Evolutionary conservation across 2,888 invertebrate species (phyloP).

Genomic region (Plagodis pulveraria): DNA sequence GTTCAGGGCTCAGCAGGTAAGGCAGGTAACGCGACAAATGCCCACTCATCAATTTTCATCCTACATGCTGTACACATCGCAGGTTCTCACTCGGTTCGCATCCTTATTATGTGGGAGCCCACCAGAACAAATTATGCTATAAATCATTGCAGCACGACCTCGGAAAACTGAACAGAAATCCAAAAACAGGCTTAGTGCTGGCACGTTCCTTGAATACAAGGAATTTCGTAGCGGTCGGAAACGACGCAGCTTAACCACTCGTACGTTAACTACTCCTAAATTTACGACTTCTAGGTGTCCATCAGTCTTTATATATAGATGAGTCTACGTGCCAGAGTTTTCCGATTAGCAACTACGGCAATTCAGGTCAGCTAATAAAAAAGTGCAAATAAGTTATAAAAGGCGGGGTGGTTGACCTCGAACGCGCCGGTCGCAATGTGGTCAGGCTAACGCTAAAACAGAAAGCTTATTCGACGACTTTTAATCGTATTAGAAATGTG

Average conservation of each 20-base stretch:
- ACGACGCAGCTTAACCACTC: slow-evolving; percentile 24
- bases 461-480: slow-evolving; percentile 42
- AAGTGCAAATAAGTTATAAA: slow-evolving; percentile 29
- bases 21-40: slow-evolving; percentile 47
- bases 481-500: slow-evolving; percentile 57
- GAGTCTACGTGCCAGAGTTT: slow-evolving; percentile 21
- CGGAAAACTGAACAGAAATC: slow-evolving; percentile 46
- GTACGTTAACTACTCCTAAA: slow-evolving; percentile 21
- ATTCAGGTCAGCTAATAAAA: slow-evolving; percentile 31
- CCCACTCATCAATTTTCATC: slow-evolving; percentile 53
- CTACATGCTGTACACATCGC: slow-evolving; percentile 53
- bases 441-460: slow-evolving; percentile 23
- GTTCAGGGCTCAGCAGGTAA: slow-evolving; percentile 3
- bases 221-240: slow-evolving; percentile 22
- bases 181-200: slow-evolving; percentile 20
- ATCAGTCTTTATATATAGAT: slow-evolving; percentile 22
- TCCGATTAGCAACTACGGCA: slow-evolving; percentile 12
- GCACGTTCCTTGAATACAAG: slow-evolving; percentile 23
- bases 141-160: slow-evolving; percentile 54
- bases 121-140: slow-evolving; percentile 65
- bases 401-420: slow-evolving; percentile 14
- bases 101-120: slow-evolving; percentile 53
- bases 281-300: slow-evolving; percentile 24
- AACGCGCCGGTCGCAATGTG: not conserved
- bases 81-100: slow-evolving; percentile 53